A percentile compares a stretch with the other conserved stretches of the same genome.
phyloP scores from a whole-genome alignment of 2,888 invertebrate species.

The Plagodis dolabraria region DNA sequence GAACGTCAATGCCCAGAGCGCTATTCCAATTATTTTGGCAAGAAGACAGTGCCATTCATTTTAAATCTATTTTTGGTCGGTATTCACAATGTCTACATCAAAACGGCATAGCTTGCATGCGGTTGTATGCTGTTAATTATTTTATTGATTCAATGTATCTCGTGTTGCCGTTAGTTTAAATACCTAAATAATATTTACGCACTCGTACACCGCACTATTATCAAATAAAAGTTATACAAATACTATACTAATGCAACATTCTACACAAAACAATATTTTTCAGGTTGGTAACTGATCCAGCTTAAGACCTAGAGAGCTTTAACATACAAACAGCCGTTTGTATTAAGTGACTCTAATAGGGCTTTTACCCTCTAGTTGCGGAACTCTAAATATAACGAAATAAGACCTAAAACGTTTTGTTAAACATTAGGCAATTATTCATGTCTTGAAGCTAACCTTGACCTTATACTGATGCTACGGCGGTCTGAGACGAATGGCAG shows the following conservation, averaged over 20 bases:
- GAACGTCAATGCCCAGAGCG: conserved; percentile 63
- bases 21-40: conserved; percentile 81
- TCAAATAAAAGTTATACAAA: no score
- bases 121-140: conserved; percentile 39
- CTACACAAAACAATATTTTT: no score
- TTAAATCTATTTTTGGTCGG: conserved; percentile 75
- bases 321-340: no score
- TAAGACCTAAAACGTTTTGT: not conserved
- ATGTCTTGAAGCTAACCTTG: no score
- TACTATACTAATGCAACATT: no score
- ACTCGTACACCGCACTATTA: no score
- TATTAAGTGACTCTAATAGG: no score
- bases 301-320: no score
- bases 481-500: no score
- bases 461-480: no score
- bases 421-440: not conserved
- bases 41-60: conserved; percentile 74
- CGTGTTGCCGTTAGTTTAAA: conserved; percentile 4
- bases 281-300: no score
- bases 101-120: conserved; percentile 52
- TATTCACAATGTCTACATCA: conserved; percentile 62
- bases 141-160: conserved; percentile 6
- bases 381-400: not conserved
- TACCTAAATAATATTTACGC: not conserved
- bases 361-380: not conserved